A percentile compares a stretch with the other conserved stretches of the same genome.
Conservation (phyloP, 2,797 vertebrate genomes). For the Micromesistius poutassou region DNA sequence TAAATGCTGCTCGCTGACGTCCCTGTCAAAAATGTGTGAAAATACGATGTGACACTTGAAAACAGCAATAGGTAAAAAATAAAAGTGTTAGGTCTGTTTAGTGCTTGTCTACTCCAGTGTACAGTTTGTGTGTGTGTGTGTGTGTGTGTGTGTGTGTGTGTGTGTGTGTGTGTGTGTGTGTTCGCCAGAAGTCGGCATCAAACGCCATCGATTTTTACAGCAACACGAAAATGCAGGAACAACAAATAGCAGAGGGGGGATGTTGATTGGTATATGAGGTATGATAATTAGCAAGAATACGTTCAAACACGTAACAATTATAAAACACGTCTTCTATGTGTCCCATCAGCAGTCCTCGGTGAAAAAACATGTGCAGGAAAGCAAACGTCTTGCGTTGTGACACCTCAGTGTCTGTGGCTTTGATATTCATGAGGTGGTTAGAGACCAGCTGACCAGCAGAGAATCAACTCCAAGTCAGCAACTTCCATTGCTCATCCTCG, state of each 20-base stretch:
- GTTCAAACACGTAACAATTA: too few species aligned
- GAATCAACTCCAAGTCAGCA: background rate
- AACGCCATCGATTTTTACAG: too few species aligned
- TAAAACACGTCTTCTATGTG: too few species aligned
- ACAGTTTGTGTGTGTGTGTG: background rate
- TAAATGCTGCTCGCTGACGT: background rate
- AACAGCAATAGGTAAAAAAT: background rate
- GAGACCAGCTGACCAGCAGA: slow-evolving; percentile 10
- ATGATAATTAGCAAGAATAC: too few species aligned
- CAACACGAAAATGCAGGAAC: too few species aligned
- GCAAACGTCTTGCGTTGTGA: slow-evolving; percentile 18
- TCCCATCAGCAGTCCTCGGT: too few species aligned
- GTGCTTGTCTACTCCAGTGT: background rate
- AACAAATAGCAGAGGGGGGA: too few species aligned
- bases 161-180: background rate
- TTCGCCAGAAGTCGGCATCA: too few species aligned
- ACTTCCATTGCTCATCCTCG: background rate
- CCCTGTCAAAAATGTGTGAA: background rate
- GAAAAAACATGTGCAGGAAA: too few species aligned
- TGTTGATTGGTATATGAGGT: too few species aligned
- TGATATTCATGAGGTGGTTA: slow-evolving; percentile 51
- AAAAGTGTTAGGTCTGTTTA: background rate
- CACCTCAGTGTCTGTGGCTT: slow-evolving; percentile 35
- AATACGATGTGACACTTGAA: background rate
- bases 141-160: too few species aligned